A percentile compares a stretch with the other conserved stretches of the same genome.
Evolutionary conservation across 2,888 invertebrate genomes (phyloP).

Genomic region (Pyralis farinalis): DNA sequence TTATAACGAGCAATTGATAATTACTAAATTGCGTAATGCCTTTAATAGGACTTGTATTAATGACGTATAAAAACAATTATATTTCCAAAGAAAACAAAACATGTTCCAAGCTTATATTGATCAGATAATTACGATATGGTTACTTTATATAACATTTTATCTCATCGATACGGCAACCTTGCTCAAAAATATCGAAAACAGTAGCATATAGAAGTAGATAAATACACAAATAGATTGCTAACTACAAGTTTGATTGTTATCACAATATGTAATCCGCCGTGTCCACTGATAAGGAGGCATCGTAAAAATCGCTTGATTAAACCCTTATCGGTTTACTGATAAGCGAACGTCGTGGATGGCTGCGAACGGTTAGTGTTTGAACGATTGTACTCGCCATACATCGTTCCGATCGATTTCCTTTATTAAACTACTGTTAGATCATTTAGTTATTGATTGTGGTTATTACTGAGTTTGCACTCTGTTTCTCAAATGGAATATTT

Average conservation of each 20-base stretch:
- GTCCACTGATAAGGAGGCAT: slow-evolving; percentile 66
- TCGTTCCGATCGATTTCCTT: slow-evolving; percentile 6
- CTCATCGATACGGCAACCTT: neutral
- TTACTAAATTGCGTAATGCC: too few relatives aligned
- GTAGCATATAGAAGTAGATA: slow-evolving; percentile 15
- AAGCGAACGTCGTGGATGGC: slow-evolving; percentile 24
- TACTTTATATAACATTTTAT: neutral
- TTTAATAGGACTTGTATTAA: too few relatives aligned
- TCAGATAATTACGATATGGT: too few relatives aligned
- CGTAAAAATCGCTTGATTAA: slow-evolving; percentile 77
- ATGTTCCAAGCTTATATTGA: too few relatives aligned
- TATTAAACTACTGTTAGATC: neutral
- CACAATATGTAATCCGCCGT: slow-evolving; percentile 71
- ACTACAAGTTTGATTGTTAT: slow-evolving; percentile 53
- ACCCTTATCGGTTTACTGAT: slow-evolving; percentile 39
- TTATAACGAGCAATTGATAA: too few relatives aligned
- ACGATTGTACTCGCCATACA: slow-evolving; percentile 23
- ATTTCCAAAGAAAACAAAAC: too few relatives aligned
- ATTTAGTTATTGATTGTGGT: neutral
- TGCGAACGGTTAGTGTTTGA: slow-evolving; percentile 29
- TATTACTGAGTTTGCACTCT: too few relatives aligned
- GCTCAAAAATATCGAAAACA: slow-evolving; percentile 7
- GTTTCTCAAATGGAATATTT: too few relatives aligned
- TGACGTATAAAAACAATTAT: too few relatives aligned
- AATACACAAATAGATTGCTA: slow-evolving; percentile 20